Percentiles rank a stretch among this genome's conserved stretches.
These are phyloP conservation scores for Cephus pulcher DNA, from an alignment of 2,888 invertebrate species.

Conservation along the genomic window DNA sequence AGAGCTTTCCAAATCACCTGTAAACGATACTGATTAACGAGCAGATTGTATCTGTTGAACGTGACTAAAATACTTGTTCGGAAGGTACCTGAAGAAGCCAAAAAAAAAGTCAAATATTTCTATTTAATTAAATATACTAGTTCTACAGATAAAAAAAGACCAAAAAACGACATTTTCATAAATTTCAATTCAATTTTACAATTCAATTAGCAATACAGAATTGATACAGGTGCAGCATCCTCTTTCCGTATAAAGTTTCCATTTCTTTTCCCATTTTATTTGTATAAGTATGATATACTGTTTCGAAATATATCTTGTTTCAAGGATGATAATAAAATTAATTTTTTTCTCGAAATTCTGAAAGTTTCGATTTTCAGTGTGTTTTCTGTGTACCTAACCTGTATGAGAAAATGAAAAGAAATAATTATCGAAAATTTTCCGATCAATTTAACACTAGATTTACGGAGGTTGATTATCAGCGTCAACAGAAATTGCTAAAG, in stretches of 20 bases:
- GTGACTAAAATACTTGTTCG: background rate
- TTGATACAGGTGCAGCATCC: background rate
- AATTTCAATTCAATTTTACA: background rate
- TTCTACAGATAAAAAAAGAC: background rate
- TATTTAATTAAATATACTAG: background rate
- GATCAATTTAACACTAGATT: background rate
- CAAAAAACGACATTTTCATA: background rate
- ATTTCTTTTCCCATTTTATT: background rate
- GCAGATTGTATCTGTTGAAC: background rate
- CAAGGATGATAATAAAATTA: background rate
- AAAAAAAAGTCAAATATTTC: background rate
- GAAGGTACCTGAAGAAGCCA: background rate
- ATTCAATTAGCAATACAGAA: background rate
- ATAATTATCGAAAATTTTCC: background rate
- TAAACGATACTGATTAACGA: background rate
- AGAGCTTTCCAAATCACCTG: background rate
- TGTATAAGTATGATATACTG: background rate
- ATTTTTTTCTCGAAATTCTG: background rate
- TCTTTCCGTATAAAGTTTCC: background rate
- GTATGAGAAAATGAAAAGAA: background rate
- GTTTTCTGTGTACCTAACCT: background rate
- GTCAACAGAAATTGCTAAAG: too few species aligned
- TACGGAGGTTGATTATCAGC: too few species aligned
- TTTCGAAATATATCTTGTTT: background rate
- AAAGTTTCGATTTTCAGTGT: background rate